Base-by-base conservation (phyloP, 2,113 vertebrate genomes). In the Sprattus sprattus region DNA sequence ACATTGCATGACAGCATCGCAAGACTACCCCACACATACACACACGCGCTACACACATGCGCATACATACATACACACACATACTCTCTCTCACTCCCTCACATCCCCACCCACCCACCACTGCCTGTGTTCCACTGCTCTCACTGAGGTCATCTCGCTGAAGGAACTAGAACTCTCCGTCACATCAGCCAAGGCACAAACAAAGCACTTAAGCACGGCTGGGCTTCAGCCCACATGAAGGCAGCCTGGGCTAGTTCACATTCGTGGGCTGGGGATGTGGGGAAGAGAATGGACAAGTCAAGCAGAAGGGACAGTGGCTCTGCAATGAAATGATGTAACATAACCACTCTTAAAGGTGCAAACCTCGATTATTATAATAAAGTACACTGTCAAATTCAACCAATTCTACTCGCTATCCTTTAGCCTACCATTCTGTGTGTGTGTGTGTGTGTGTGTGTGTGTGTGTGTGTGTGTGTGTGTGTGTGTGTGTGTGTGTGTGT, bases 91-190 rank as follows among this genome's bases (percentile, higher is more conserved):
- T 39, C 46, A 67, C 71, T 18, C 22, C 45, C 57, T 67, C 49
- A 32, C 49, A 10, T 11, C 8, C 32, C 2, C 16, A 11, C 75
- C 13, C 71, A 44, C 25, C 71, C 71, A 39, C 25, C 1, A 28
- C n/a, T 67, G n/a, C 3, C 64, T 15, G 16, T 88, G 78, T 86
- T 82, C 86, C 49, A 86, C 82, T 88, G 45, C 45, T 7, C 84
- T 88, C 84, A 84, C 13, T 32, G 89, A 90, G 88, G 90, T 91
- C 60, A 64, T 88, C 88, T 85, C 85, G 85, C 86, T 86, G 44
- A 90, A 92, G 88, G 80, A 90, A 91, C 91, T 93, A 92, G 91
- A 92, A 85, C 93, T 92, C 88, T 89, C 86, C 88, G 67, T 91
- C 89, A 89, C 87, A 75, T 83, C 83, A 89, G 93, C 91, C 90